Evolutionary conservation across 2,888 invertebrate species (phyloP).

Genomic region (Byasa hedistus): DNA sequence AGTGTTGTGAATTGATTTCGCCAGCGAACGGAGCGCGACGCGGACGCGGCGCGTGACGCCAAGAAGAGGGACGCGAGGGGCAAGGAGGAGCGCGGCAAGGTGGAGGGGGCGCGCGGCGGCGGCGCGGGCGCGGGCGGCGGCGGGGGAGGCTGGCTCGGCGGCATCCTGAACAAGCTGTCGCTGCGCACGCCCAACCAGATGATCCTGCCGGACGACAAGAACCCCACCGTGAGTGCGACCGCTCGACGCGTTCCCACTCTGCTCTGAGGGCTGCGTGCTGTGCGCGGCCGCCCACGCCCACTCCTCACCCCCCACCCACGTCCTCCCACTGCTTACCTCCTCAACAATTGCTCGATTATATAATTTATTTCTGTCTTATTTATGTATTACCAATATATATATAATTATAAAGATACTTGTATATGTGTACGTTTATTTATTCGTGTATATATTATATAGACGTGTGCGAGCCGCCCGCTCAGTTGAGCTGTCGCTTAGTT

Average conservation of each 20-base stretch:
- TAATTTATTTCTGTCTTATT: no score
- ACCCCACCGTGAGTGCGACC: constrained; percentile 86
- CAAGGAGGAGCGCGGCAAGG: constrained; percentile 34
- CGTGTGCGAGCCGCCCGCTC: no score
- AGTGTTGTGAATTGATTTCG: background rate
- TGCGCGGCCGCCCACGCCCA: no score
- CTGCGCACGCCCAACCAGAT: constrained; percentile 95
- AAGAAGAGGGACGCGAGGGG: background rate
- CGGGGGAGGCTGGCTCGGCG: constrained; percentile 89
- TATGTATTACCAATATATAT: no score
- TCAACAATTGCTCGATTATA: no score
- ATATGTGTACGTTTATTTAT: no score
- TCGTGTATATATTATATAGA: no score
- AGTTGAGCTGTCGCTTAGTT: no score
- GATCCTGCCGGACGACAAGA: constrained; percentile 96
- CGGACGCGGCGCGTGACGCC: constrained; percentile 72
- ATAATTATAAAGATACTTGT: no score
- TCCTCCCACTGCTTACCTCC: no score
- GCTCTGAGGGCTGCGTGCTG: constrained; percentile 25
- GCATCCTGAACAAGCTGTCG: constrained; percentile 90
- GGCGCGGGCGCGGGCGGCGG: constrained; percentile 30
- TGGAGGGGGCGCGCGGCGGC: constrained; percentile 34
- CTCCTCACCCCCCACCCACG: no score
- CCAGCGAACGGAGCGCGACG: constrained; percentile 81
- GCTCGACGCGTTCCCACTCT: constrained; percentile 43